Evolutionary conservation across 23 tunicate genomes (phyloP).

Genomic region (Ascidia mentula): DNA sequence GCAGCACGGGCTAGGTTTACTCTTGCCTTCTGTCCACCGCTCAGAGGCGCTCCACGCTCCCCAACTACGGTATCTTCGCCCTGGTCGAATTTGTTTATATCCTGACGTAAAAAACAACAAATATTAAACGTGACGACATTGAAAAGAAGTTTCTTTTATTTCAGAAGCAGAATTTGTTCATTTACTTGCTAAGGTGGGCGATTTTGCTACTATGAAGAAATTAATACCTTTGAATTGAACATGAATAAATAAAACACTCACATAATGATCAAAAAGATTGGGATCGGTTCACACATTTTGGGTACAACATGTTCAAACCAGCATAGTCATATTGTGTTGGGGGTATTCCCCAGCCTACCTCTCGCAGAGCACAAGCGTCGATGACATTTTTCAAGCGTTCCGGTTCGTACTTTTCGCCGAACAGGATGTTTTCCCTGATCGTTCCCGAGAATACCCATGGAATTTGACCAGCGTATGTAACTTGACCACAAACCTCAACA

Average conservation of each 20-base stretch:
- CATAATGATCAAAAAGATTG: too few relatives aligned
- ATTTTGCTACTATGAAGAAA: too few relatives aligned
- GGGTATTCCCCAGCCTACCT: too few relatives aligned
- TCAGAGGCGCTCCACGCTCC: background rate
- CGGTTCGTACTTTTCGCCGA: conserved; percentile 43
- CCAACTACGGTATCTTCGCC: background rate
- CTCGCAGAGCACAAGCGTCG: conserved; percentile 28
- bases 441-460: conserved; percentile 70
- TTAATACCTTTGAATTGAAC: too few relatives aligned
- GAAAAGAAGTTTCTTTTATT: background rate
- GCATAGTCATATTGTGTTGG: too few relatives aligned
- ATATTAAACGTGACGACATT: too few relatives aligned
- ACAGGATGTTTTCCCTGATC: conserved; percentile 46
- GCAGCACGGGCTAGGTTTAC: conserved; percentile 84
- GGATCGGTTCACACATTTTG: too few relatives aligned
- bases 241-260: too few relatives aligned
- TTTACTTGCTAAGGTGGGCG: too few relatives aligned
- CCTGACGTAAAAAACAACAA: too few relatives aligned
- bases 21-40: conserved; percentile 65
- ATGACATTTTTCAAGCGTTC: conserved; percentile 38
- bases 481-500: conserved; percentile 23
- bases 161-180: background rate
- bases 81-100: background rate
- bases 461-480: conserved; percentile 48
- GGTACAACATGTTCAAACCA: too few relatives aligned